Evolutionary conservation across 2,888 invertebrate species (phyloP).

Genomic region (Monoplex corrugatus): DNA sequence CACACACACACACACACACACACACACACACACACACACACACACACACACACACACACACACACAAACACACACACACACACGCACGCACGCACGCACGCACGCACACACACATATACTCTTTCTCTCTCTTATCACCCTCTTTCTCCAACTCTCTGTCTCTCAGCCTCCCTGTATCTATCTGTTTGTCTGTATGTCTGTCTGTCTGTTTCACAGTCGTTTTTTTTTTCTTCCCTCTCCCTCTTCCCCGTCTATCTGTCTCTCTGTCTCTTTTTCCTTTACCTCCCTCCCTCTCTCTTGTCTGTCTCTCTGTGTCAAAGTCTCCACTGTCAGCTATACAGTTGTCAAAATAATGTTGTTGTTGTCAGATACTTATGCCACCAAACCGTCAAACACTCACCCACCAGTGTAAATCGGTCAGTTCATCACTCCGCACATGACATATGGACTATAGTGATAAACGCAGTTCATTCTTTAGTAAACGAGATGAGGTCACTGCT

Average conservation of each 20-base stretch:
- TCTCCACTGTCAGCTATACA: too few species aligned
- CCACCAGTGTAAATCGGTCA: too few species aligned
- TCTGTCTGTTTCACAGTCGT: not conserved
- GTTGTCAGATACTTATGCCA: too few species aligned
- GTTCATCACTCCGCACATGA: too few species aligned
- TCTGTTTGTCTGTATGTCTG: not conserved
- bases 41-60: not conserved
- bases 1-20: slow-evolving; percentile 28
- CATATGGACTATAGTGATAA: too few species aligned
- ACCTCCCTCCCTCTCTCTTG: not conserved
- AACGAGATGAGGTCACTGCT: too few species aligned
- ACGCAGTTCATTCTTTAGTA: too few species aligned
- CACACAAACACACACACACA: not conserved
- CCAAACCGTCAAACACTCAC: too few species aligned
- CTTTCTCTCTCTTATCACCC: not conserved
- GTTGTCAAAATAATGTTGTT: too few species aligned
- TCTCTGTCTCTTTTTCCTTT: not conserved
- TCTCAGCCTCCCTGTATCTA: not conserved
- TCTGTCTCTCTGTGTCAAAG: too few species aligned
- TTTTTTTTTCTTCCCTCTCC: not conserved
- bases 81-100: slow-evolving; percentile 15
- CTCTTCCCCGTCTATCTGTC: not conserved
- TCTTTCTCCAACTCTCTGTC: not conserved
- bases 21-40: slow-evolving; percentile 32
- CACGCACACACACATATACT: not conserved